Evolutionary conservation across 92 coral and sea anemone species (phyloP), one percentile per base, ranked within the genome.

Genomic region (Zoanthus gigantus): DNA sequence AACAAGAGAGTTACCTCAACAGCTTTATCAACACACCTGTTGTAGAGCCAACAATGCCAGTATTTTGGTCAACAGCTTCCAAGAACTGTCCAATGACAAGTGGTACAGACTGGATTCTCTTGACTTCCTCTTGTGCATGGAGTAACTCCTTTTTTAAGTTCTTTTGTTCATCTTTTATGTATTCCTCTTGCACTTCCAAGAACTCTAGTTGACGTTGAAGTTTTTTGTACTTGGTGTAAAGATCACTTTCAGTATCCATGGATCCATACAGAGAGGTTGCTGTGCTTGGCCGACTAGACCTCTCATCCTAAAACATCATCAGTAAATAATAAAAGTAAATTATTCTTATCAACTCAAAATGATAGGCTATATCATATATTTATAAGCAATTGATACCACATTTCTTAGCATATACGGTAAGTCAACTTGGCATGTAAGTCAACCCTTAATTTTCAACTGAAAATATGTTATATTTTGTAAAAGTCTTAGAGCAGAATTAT

Each of bases 61-160:
- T 97, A 77, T 94, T 97, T 74, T 97, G 99, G 84, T 97, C 99
- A 15, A 97, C 98, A 44, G 99, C 99, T 78, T 97, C 99, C 74
- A 97, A 74, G 80, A 97, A 97, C 92, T 97, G 99, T n/a, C 99
- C 99, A 91, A 97, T 97, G 58, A 97, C 99, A 63, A 97, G 83
- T 0, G 99, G 99, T 3, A 97, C 99, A 15, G 99, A 97, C 92
- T 97, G 99, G 71, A 97, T 97, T 74, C 99, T 93, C 83, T 97
- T 97, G 50, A 97, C 99, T 82, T 97, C 99, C 79, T 97, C 99
- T 76, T 97, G 99, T 3, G 99, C 99, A 84, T 97, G 99, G 11
- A 97, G 93, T 42, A 97, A 76, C 78, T 97, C 99, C 84, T 96
- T 95, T 89, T 97, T 95, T 11, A 97, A 92, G 90, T 97, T 97